Base-by-base conservation (phyloP, 2,113 vertebrate genomes). In the Sebastes fasciatus region DNA sequence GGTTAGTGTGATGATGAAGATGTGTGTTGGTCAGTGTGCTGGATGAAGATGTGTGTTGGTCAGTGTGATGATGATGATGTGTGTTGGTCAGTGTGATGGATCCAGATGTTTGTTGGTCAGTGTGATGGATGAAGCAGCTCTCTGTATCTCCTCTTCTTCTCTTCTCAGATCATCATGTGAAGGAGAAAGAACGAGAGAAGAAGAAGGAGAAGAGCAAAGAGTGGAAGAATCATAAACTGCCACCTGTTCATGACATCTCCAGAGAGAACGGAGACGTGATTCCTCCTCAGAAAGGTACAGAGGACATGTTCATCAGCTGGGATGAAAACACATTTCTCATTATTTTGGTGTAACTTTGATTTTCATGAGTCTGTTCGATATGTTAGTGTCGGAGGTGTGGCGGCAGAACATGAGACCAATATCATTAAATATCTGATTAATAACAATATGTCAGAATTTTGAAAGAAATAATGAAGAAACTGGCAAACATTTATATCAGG, bases 201-300 rank as follows among this genome's bases (percentile, higher is more conserved):
- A 96, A 96, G 80, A 96, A 94, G 90, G 96, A 97, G 8, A 96
- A 94, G 84, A 95, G 95, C 82, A 98, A 97, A 88, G 96, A 97
- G 74, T 97, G 96, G 91, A 97, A 97, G 45, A 97, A 96, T 93
- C 96, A 98, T 91, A 97, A 96, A 65, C 86, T 96, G 84, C 96
- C 96, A 93, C 91, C 96, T 90, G 96, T 96, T 79, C 96, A 95
- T 93, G 97, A 98, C 91, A 94, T 96, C 75, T 93, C 96, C 77
- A 97, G 97, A 92, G 97, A 98, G 90, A 98, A 98, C 65, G 97
- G 97, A 87, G 97, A 97, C 54, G 89, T 96, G 77, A 95, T 96
- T 79, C 93, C 96, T 75, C 92, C 96, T 49, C 95, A 96, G 89
- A 98, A 97, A 96, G 96, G 97, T 98, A 93, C n/a, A 92, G 14